Conservation (phyloP, 30 jellyfish, hydroid and myxozoan species). For the Aurelia coerulea region DNA sequence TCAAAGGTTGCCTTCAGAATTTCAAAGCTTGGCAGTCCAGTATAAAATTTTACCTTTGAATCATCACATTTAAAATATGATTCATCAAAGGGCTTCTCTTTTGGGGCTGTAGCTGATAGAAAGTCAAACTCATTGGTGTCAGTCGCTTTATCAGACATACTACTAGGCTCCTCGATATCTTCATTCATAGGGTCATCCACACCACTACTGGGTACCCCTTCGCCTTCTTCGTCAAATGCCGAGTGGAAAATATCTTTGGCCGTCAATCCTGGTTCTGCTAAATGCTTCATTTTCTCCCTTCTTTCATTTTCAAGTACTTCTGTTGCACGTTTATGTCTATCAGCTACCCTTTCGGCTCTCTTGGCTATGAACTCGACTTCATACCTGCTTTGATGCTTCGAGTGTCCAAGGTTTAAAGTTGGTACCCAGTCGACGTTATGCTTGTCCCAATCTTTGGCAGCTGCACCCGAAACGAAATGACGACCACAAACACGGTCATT, state of each 20-base stretch:
- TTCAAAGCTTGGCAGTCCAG: constrained; percentile 67
- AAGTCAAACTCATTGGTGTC: constrained; percentile 49
- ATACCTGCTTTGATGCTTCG: constrained; percentile 40
- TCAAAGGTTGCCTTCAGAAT: constrained; percentile 55
- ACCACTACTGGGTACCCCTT: constrained; percentile 23
- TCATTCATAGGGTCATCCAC: constrained; percentile 28
- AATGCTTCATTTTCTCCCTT: constrained; percentile 33
- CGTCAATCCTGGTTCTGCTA: constrained; percentile 42
- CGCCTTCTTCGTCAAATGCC: constrained; percentile 42
- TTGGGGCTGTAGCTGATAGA: constrained; percentile 21
- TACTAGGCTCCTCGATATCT: too few species aligned
- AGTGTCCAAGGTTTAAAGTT: constrained; percentile 54
- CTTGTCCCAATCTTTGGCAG: constrained; percentile 53
- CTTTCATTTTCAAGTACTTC: constrained; percentile 36
- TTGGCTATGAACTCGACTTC: constrained; percentile 30
- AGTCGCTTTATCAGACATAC: constrained; percentile 30
- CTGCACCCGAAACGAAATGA: constrained; percentile 61
- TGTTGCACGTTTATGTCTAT: constrained; percentile 40
- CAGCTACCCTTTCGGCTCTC: constrained; percentile 51
- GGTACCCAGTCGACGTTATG: constrained; percentile 59
- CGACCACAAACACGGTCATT: constrained; percentile 56
- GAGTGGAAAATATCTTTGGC: constrained; percentile 33
- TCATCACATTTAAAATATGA: constrained; percentile 45
- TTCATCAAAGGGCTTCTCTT: constrained; percentile 42
- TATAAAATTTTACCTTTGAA: constrained; percentile 41